Percentiles rank a stretch among this genome's conserved stretches.
phyloP scores from a whole-genome alignment of 1,140 invertebrate genomes.

The Amphibalanus amphitrite region DNA sequence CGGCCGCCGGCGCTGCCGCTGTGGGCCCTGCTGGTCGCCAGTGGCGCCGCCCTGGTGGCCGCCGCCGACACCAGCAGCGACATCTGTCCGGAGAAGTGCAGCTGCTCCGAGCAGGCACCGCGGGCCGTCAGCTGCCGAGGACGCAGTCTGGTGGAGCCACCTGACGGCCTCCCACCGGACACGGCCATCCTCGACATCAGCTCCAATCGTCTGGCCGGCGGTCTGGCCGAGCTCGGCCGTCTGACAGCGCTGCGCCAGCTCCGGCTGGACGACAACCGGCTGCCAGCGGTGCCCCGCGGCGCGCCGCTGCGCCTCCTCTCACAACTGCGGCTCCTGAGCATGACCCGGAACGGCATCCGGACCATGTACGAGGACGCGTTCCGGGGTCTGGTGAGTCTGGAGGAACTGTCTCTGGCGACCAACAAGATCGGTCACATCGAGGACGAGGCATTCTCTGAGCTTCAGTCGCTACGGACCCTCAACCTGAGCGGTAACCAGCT shows the following conservation, averaged over 20 bases:
- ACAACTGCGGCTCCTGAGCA: conserved; percentile 43
- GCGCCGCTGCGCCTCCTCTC: conserved; percentile 38
- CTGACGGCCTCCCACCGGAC: not conserved
- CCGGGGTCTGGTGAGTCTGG: conserved; percentile 28
- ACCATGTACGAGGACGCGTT: conserved; percentile 36
- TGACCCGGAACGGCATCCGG: conserved; percentile 48
- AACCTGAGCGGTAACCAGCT: conserved; percentile 43
- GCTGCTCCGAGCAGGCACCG: not conserved
- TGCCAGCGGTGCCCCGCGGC: conserved; percentile 35
- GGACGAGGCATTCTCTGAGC: conserved; percentile 5
- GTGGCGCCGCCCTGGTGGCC: not conserved
- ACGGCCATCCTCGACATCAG: not conserved
- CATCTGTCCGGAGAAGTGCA: not conserved
- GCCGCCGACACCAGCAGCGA: too few species aligned
- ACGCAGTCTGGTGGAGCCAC: not conserved
- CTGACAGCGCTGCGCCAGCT: not conserved
- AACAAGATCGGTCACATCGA: conserved; percentile 23
- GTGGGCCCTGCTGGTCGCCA: not conserved
- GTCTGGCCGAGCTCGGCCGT: not conserved
- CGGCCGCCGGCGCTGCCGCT: not conserved
- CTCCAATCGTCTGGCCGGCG: not conserved
- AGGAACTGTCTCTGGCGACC: conserved; percentile 32
- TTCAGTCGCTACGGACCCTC: conserved; percentile 32
- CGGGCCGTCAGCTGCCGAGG: not conserved
- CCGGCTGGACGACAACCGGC: conserved; percentile 50